Evolutionary conservation across 2,113 vertebrate genomes (phyloP).

Genomic region (Nicator chloris): DNA sequence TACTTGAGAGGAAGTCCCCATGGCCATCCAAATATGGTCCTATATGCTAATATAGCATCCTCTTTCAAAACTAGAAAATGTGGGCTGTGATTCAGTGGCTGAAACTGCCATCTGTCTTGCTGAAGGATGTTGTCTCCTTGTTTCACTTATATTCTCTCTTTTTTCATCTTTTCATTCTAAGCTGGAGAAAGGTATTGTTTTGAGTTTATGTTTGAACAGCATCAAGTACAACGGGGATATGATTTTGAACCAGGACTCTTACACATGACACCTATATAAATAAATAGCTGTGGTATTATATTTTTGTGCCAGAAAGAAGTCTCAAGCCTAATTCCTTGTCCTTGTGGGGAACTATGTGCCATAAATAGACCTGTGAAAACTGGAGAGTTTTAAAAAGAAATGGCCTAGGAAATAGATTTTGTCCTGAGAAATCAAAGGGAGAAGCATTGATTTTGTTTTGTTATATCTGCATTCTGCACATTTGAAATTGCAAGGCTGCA

Average conservation of each 20-base stretch:
- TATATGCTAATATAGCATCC: neutral
- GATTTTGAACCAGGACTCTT: neutral
- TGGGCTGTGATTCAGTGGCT: neutral
- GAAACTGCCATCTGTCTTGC: neutral
- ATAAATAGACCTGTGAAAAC: neutral
- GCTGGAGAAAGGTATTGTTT: neutral
- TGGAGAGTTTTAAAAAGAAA: neutral
- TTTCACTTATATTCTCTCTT: neutral
- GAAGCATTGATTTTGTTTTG: neutral
- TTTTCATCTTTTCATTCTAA: neutral
- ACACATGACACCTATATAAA: neutral
- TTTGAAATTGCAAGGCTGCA: neutral
- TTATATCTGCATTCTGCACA: neutral
- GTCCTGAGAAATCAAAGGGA: neutral
- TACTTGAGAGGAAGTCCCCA: neutral
- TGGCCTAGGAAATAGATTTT: neutral
- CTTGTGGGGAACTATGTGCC: neutral
- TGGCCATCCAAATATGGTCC: neutral
- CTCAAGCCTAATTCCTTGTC: neutral
- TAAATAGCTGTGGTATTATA: neutral
- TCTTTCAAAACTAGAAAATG: neutral
- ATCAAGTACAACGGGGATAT: neutral
- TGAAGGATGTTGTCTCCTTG: neutral
- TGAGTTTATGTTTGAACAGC: neutral
- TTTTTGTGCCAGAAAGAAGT: neutral